These are phyloP conservation scores for Mylabris phalerata DNA, from an alignment of 1,140 invertebrate genomes.

Conservation along the genomic window DNA sequence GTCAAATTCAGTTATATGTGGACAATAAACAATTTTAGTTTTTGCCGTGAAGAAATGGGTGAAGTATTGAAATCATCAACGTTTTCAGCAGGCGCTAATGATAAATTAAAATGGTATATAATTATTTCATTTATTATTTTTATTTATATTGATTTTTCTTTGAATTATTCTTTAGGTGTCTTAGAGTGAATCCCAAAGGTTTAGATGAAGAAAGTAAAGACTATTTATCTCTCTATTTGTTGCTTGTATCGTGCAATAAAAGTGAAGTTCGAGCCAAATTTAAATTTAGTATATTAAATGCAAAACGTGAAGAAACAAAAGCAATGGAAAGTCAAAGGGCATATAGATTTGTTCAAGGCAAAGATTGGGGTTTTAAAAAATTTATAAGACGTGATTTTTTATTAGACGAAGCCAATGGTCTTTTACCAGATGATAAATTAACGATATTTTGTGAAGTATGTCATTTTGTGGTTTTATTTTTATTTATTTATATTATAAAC, in stretches of 20 bases:
- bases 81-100: slow-evolving; percentile 97
- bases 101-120: slow-evolving; percentile 91
- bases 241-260: slow-evolving; percentile 99
- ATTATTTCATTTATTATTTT: slow-evolving; percentile 18
- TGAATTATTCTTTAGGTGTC: slow-evolving; percentile 63
- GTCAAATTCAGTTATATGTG: slow-evolving; percentile 99
- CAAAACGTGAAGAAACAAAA: slow-evolving; percentile 99
- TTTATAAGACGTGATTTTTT: slow-evolving; percentile 98
- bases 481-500: not conserved
- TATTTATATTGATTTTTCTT: slow-evolving; percentile 16
- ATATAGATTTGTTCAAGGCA: slow-evolving; percentile 98
- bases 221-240: slow-evolving; percentile 96
- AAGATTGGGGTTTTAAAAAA: slow-evolving; percentile 99
- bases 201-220: slow-evolving; percentile 99
- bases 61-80: slow-evolving; percentile 99
- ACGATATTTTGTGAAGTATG: slow-evolving; percentile 98
- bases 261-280: slow-evolving; percentile 99
- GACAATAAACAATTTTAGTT: slow-evolving; percentile 99
- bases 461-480: slow-evolving; percentile 16
- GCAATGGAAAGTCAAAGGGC: slow-evolving; percentile 89
- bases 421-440: slow-evolving; percentile 96
- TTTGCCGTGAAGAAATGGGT: slow-evolving; percentile 99
- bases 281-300: slow-evolving; percentile 99
- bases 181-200: slow-evolving; percentile 98
- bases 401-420: slow-evolving; percentile 94